phyloP scores from a whole-genome alignment of 2,797 vertebrate species.

The Cichlasoma orientale region DNA sequence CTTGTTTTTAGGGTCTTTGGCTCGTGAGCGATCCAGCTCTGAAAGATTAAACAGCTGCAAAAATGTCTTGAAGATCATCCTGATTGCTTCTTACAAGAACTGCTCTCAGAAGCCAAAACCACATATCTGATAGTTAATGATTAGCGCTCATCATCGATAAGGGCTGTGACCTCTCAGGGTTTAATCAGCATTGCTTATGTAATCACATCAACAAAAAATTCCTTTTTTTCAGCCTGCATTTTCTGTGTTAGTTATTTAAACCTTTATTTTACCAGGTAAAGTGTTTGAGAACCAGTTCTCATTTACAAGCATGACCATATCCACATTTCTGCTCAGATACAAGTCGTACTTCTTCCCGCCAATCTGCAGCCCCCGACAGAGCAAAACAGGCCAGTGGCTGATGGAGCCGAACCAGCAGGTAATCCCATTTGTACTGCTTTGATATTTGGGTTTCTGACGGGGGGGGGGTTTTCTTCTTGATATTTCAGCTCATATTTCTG shows the following conservation, averaged over 20 bases:
- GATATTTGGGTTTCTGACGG: no score
- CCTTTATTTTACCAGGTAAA: no score
- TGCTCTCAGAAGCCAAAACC: background rate
- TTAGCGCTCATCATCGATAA: background rate
- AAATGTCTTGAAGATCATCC: background rate
- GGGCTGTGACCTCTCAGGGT: background rate
- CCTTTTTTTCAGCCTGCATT: no score
- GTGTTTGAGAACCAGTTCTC: no score
- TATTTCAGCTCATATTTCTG: background rate
- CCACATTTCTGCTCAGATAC: constrained; percentile 45
- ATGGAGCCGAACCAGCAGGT: constrained; percentile 61
- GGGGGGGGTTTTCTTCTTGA: background rate
- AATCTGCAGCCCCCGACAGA: constrained; percentile 55
- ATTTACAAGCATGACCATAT: no score
- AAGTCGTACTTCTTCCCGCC: constrained; percentile 52
- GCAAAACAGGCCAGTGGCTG: constrained; percentile 66
- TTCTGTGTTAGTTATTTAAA: no score
- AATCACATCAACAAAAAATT: no score
- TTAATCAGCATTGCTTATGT: background rate
- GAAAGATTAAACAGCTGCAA: background rate
- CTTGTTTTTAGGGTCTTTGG: no score
- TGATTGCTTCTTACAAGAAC: background rate
- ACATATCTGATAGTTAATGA: background rate
- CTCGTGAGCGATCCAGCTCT: rapidly evolving
- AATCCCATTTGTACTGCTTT: background rate